Evolutionary conservation across 1,140 invertebrate genomes (phyloP).

Genomic region (Daktulosphaira vitifoliae): DNA sequence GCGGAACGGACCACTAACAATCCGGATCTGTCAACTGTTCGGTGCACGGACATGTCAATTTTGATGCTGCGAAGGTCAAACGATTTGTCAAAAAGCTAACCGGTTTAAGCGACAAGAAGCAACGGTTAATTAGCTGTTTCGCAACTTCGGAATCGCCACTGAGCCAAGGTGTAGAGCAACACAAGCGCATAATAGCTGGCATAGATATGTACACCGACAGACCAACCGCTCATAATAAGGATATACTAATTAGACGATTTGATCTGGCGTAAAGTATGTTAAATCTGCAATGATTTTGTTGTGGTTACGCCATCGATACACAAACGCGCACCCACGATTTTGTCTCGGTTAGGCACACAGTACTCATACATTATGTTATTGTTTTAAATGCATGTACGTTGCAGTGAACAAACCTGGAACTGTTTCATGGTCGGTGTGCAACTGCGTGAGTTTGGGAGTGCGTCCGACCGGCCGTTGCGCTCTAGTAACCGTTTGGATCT

Average conservation of each 20-base stretch:
- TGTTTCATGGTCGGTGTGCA: conserved; percentile 24
- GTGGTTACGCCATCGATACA: conserved; percentile 10
- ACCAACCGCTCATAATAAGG: background rate
- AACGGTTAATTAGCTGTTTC: conserved; percentile 7
- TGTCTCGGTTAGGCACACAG: background rate
- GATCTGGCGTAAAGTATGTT: conserved; percentile 8
- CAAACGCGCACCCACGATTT: background rate
- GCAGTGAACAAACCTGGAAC: background rate
- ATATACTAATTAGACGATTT: conserved; percentile 24
- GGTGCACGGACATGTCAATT: conserved; percentile 1
- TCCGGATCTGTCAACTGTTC: too few relatives aligned
- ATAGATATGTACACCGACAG: too few relatives aligned
- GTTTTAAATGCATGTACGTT: too few relatives aligned
- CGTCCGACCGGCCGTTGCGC: conserved; percentile 11
- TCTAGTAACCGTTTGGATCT: conserved; percentile 16
- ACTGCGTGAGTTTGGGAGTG: background rate
- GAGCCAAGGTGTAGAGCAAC: background rate
- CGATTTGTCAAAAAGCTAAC: conserved; percentile 20
- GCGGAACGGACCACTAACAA: too few relatives aligned
- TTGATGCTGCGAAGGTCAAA: conserved; percentile 10
- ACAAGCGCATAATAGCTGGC: too few relatives aligned
- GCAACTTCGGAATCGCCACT: conserved; percentile 8
- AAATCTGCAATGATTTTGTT: conserved; percentile 18
- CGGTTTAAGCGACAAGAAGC: background rate
- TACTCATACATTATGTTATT: too few relatives aligned